A percentile compares a stretch with the other conserved stretches of the same genome.
Conservation (phyloP, 2,797 vertebrate species). For the Pteropus rufus region DNA sequence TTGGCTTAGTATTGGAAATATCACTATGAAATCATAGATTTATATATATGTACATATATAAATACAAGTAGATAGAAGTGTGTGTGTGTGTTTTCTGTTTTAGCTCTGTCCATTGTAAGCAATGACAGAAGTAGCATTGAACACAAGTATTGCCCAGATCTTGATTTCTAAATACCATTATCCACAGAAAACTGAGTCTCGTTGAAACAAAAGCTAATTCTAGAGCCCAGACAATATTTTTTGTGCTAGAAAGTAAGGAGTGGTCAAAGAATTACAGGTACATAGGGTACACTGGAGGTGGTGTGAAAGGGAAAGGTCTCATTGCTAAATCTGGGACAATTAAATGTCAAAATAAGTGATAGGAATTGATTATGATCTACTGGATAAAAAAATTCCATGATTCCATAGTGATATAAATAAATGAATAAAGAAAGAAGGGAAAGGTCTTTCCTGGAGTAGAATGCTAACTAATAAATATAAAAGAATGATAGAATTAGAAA, state of each 20-base stretch:
- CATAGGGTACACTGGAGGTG: neutral
- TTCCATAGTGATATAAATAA: neutral
- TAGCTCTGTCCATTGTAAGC: neutral
- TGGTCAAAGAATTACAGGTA: neutral
- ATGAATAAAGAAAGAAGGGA: neutral
- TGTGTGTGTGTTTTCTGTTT: neutral
- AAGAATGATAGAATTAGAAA: neutral
- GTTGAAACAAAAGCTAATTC: neutral
- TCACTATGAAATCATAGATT: neutral
- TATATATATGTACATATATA: neutral
- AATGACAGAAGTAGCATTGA: neutral
- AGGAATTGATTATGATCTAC: neutral
- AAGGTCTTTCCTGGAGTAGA: neutral
- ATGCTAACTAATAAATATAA: neutral
- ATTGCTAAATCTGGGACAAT: neutral
- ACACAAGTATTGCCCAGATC: neutral
- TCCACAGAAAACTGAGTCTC: neutral
- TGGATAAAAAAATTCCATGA: neutral
- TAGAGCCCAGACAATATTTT: neutral
- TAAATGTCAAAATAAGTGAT: neutral
- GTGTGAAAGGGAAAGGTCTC: neutral
- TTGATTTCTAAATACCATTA: neutral
- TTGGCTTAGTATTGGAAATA: neutral
- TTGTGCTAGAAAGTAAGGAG: neutral
- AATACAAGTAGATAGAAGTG: neutral